phyloP scores from a whole-genome alignment of 2,113 vertebrate genomes.

The Heloderma charlesbogerti region DNA sequence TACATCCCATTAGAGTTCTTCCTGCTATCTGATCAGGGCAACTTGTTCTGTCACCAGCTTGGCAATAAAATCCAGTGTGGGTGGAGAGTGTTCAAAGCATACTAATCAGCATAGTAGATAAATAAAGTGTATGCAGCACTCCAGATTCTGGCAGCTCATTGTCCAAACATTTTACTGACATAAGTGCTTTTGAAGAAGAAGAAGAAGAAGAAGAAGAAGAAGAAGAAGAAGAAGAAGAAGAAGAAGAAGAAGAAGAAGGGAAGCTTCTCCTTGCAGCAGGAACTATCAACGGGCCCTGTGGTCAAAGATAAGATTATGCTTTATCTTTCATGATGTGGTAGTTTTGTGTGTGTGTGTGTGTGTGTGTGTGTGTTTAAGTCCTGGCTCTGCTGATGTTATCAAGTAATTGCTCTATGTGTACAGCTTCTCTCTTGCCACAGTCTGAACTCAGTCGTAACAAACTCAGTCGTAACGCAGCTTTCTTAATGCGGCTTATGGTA shows the following conservation, averaged over 20 bases:
- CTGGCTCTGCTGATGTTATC: slow-evolving; percentile 41
- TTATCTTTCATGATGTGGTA: slow-evolving; percentile 36
- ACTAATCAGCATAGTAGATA: slow-evolving; percentile 65
- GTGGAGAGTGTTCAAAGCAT: slow-evolving; percentile 57
- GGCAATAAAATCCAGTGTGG: slow-evolving; percentile 40
- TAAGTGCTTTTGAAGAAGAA: not conserved
- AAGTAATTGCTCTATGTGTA: slow-evolving; percentile 43
- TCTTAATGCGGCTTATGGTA: slow-evolving; percentile 26
- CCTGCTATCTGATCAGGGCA: slow-evolving; percentile 40
- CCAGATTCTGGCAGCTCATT: slow-evolving; percentile 55
- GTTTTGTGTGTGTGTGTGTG: too few relatives aligned
- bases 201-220: not conserved
- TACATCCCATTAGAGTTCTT: slow-evolving; percentile 31
- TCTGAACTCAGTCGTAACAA: slow-evolving; percentile 30
- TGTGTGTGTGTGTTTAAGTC: slow-evolving; percentile 13
- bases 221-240: not conserved
- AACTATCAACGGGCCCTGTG: slow-evolving; percentile 30
- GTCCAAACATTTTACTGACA: slow-evolving; percentile 54
- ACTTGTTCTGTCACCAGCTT: slow-evolving; percentile 53
- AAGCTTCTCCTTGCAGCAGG: slow-evolving; percentile 17
- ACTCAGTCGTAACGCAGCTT: slow-evolving; percentile 22
- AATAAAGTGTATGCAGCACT: slow-evolving; percentile 44
- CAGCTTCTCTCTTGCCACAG: slow-evolving; percentile 24
- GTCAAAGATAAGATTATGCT: slow-evolving; percentile 46
- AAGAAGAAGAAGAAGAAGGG: too few relatives aligned